phyloP scores from a whole-genome alignment of 1,140 invertebrate species.

The Galleria mellonella region DNA sequence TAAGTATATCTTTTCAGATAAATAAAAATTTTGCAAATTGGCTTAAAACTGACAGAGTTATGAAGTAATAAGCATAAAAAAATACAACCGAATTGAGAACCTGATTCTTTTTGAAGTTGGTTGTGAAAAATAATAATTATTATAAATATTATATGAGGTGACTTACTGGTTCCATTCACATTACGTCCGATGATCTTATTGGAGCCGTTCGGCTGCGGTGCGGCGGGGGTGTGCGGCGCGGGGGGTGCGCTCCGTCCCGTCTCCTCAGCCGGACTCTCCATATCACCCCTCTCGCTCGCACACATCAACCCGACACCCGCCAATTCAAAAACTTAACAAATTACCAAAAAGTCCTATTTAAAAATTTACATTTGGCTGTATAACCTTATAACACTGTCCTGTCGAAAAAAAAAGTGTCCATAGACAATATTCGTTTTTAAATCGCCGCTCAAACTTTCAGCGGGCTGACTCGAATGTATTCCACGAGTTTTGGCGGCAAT shows the following conservation, averaged over 20 bases:
- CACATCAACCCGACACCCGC: constrained; percentile 60
- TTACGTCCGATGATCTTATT: constrained; percentile 70
- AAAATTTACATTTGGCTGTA: no score
- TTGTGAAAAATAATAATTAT: background rate
- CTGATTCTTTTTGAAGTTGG: no score
- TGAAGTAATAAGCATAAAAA: no score
- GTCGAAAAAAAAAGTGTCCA: background rate
- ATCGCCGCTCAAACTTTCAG: no score
- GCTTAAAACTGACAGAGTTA: no score
- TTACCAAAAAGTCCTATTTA: constrained; percentile 3
- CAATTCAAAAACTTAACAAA: constrained; percentile 53
- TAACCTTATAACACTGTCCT: no score
- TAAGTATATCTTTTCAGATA: no score
- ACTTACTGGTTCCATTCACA: constrained; percentile 71
- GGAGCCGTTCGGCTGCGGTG: constrained; percentile 52
- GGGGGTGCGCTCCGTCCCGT: constrained; percentile 52
- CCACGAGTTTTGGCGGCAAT: constrained; percentile 11
- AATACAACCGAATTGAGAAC: no score
- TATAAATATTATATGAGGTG: constrained; percentile 24
- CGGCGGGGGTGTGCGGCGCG: constrained; percentile 36
- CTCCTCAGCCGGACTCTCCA: constrained; percentile 67
- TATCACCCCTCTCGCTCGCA: constrained; percentile 61
- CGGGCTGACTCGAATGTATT: background rate
- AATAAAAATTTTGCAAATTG: no score
- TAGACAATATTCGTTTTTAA: no score